Percentiles rank a stretch among this genome's conserved stretches.
Conservation (phyloP, 2,113 vertebrate species). For the Takifugu bimaculatus region DNA sequence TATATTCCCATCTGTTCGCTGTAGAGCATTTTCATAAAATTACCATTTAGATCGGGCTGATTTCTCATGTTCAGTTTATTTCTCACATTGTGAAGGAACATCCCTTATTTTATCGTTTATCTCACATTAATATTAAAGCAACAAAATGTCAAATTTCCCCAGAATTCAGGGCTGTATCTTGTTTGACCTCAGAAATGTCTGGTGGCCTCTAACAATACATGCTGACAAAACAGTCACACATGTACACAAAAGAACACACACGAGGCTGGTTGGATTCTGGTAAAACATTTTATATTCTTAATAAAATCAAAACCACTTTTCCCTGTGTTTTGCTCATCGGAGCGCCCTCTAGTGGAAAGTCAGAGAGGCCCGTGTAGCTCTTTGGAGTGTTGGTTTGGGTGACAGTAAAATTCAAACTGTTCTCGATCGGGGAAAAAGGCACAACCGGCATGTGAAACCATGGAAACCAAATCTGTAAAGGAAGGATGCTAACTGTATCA, state of each 20-base stretch:
- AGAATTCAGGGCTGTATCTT: no score
- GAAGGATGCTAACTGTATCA: conserved; percentile 12
- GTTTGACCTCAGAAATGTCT: no score
- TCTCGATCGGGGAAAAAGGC: conserved; percentile 35
- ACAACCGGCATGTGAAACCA: conserved; percentile 37
- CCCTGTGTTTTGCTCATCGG: conserved; percentile 46
- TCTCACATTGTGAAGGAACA: no score
- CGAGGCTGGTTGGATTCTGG: conserved; percentile 45
- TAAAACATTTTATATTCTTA: conserved; percentile 68
- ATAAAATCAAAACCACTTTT: conserved; percentile 63
- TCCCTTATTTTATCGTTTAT: not conserved
- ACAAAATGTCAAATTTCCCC: no score
- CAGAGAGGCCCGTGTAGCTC: conserved; percentile 40
- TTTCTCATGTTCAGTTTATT: no score
- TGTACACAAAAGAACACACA: not conserved
- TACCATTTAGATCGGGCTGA: no score
- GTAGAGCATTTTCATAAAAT: no score
- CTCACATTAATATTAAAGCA: no score
- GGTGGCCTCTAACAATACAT: no score
- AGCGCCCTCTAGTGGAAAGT: conserved; percentile 50
- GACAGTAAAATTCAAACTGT: conserved; percentile 41
- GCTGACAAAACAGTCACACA: not conserved
- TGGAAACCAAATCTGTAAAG: conserved; percentile 36
- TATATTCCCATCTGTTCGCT: no score
- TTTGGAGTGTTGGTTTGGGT: conserved; percentile 55